These are phyloP conservation scores for Ornithoptera priamus DNA, from an alignment of 2,888 invertebrate genomes.

Conservation along the genomic window DNA sequence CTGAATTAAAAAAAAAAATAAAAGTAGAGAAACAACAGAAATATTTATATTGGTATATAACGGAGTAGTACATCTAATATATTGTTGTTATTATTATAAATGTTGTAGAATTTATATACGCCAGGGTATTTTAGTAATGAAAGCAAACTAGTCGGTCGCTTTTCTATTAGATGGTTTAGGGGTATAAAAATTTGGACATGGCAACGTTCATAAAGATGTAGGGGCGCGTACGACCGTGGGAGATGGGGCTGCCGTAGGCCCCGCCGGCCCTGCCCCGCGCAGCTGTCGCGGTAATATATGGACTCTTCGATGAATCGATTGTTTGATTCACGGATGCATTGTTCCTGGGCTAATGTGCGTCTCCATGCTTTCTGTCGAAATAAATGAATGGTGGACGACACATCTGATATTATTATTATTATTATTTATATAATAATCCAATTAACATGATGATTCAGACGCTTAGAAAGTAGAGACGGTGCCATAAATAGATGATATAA, in stretches of 20 bases:
- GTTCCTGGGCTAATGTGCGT: conserved; percentile 60
- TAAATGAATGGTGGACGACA: conserved; percentile 20
- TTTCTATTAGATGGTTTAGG: conserved; percentile 31
- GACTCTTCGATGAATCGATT: conserved; percentile 66
- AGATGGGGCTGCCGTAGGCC: conserved; percentile 58
- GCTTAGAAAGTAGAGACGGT: too few species aligned
- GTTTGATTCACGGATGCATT: conserved; percentile 68
- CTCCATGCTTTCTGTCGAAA: conserved; percentile 45
- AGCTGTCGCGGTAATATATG: conserved; percentile 68
- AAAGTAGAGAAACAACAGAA: too few species aligned
- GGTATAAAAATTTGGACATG: conserved; percentile 39
- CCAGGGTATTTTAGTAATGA: conserved; percentile 16
- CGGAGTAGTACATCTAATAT: too few species aligned
- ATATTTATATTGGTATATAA: too few species aligned
- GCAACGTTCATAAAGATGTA: conserved; percentile 38
- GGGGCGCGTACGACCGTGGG: conserved; percentile 58
- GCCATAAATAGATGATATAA: too few species aligned
- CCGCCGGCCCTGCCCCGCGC: conserved; percentile 51
- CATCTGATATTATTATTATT: conserved; percentile 39
- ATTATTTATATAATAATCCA: background rate
- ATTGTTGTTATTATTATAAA: background rate
- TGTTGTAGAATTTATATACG: background rate
- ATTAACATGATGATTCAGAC: too few species aligned
- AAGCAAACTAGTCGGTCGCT: conserved; percentile 35
- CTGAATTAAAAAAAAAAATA: too few species aligned